Evolutionary conservation across 2,888 invertebrate species (phyloP).

Genomic region (Conomelus anceps): DNA sequence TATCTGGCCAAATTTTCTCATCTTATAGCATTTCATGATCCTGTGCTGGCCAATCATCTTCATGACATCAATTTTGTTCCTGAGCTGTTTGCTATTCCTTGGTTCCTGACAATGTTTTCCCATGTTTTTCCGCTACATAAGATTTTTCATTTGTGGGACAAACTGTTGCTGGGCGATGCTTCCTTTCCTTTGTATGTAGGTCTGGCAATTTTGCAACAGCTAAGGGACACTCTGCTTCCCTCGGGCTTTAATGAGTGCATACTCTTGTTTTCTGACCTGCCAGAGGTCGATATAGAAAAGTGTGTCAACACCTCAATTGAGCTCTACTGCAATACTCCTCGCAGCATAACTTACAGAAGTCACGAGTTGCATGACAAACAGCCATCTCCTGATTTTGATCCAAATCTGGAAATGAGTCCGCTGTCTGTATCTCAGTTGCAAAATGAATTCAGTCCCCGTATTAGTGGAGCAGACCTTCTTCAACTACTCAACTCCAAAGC

Average conservation of each 20-base stretch:
- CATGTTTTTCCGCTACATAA: constrained; percentile 98
- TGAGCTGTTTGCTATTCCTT: constrained; percentile 96
- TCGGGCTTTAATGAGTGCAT: constrained; percentile 99
- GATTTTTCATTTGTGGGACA: constrained; percentile 97
- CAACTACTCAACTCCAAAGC: constrained; percentile 54
- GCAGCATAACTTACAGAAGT: constrained; percentile 77
- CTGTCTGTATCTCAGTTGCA: constrained; percentile 63
- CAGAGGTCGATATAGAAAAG: constrained; percentile 91
- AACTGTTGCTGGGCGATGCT: constrained; percentile 83
- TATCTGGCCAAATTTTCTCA: constrained; percentile 96
- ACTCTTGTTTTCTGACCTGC: constrained; percentile 94
- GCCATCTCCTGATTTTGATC: constrained; percentile 32
- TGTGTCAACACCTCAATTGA: constrained; percentile 83
- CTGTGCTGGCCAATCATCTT: constrained; percentile 82
- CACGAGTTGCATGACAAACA: constrained; percentile 50
- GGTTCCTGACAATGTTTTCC: constrained; percentile 96
- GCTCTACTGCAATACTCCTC: constrained; percentile 78
- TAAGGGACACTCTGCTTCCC: constrained; percentile 71
- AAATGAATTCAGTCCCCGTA: constrained; percentile 69
- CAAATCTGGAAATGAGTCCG: constrained; percentile 57
- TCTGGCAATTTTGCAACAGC: constrained; percentile 81
- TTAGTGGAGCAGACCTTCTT: constrained; percentile 78
- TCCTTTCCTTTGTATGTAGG: constrained; percentile 93
- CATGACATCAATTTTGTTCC: constrained; percentile 91
- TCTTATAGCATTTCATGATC: constrained; percentile 92